These are phyloP conservation scores for Umimayanthus chanpuru DNA, from an alignment of 92 coral and sea anemone species.

Conservation along the genomic window DNA sequence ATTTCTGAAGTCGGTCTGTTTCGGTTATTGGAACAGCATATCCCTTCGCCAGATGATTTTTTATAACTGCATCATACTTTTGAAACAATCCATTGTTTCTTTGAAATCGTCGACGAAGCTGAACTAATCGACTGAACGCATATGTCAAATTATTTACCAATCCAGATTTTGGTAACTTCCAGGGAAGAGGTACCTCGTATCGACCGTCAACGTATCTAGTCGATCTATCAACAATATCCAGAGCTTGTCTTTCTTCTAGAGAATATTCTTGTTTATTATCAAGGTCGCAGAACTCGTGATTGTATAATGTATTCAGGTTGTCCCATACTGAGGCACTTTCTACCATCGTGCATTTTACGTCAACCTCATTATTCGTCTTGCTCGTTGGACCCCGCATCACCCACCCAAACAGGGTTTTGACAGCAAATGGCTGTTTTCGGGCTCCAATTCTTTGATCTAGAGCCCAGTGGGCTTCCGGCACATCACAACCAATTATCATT, in stretches of 20 bases:
- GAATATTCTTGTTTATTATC: background rate
- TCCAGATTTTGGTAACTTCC: background rate
- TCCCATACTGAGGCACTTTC: background rate
- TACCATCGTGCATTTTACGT: background rate
- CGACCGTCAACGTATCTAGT: background rate
- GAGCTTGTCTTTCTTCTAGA: background rate
- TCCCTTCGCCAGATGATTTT: background rate
- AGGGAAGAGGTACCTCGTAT: background rate
- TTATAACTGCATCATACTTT: background rate
- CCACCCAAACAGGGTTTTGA: too few species aligned
- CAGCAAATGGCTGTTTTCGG: background rate
- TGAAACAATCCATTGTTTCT: background rate
- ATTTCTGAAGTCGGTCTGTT: background rate
- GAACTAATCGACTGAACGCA: background rate
- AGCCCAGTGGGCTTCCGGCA: background rate
- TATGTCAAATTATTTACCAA: too few species aligned
- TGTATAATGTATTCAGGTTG: background rate
- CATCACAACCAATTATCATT: background rate
- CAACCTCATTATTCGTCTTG: background rate
- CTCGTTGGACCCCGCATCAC: background rate
- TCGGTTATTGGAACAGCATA: background rate
- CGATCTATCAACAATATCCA: background rate
- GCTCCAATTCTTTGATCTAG: background rate
- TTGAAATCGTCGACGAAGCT: background rate
- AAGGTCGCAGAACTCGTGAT: background rate